Conservation (phyloP, 2,888 invertebrate genomes). For the Apocheima hispidaria region DNA sequence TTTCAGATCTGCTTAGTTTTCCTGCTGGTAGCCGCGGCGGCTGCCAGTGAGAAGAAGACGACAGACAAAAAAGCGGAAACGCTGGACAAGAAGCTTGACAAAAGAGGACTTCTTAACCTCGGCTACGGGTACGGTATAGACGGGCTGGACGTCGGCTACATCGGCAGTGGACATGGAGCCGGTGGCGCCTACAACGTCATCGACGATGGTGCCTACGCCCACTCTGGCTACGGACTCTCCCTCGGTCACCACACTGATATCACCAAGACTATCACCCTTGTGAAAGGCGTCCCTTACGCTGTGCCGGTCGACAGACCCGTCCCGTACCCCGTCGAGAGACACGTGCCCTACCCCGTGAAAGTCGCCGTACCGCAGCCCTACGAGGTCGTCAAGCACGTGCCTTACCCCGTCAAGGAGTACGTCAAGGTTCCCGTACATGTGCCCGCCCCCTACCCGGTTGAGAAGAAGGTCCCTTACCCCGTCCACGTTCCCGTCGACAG, state of each 20-base stretch:
- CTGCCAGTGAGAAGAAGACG: conserved; percentile 89
- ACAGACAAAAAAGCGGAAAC: conserved; percentile 85
- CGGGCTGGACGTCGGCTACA: conserved; percentile 91
- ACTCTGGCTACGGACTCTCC: conserved; percentile 58
- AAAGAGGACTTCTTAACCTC: conserved; percentile 92
- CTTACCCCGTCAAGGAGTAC: conserved; percentile 91
- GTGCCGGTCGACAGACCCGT: conserved; percentile 88
- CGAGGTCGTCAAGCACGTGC: conserved; percentile 89
- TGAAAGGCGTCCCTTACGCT: conserved; percentile 88
- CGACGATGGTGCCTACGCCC: conserved; percentile 65
- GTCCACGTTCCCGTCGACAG: conserved; percentile 90
- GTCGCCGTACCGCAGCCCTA: conserved; percentile 90
- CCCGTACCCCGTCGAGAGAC: conserved; percentile 88
- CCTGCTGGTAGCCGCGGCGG: conserved; percentile 91
- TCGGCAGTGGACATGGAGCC: conserved; percentile 87
- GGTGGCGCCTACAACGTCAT: conserved; percentile 83
- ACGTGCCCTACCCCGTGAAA: conserved; percentile 88
- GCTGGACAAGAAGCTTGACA: conserved; percentile 92
- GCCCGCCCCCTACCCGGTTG: conserved; percentile 92
- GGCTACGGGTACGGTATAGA: conserved; percentile 93
- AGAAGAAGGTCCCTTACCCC: conserved; percentile 91
- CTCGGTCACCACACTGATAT: conserved; percentile 82
- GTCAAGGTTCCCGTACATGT: conserved; percentile 93
- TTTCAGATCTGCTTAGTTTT: conserved; percentile 90
- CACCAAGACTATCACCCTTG: conserved; percentile 88